Evolutionary conservation across 2,888 invertebrate species (phyloP).

Genomic region (Epinotia bilunana): DNA sequence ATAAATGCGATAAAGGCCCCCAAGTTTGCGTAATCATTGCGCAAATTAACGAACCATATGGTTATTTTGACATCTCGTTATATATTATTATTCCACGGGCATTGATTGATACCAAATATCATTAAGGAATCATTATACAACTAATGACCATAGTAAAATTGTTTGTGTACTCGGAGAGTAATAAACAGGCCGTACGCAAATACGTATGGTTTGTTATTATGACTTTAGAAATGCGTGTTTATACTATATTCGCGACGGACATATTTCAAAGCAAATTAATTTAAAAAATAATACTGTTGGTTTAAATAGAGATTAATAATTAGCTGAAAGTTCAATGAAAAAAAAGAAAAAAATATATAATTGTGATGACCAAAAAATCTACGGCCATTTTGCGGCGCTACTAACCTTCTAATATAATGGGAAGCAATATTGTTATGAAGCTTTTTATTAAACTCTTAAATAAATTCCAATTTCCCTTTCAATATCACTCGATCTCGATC

Average conservation of each 20-base stretch:
- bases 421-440: too few species aligned
- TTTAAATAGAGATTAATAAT: too few species aligned
- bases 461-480: background rate
- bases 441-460: background rate
- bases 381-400: too few species aligned
- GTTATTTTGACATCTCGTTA: constrained; percentile 23
- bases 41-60: constrained; percentile 14
- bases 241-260: background rate
- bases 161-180: background rate
- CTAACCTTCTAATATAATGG: too few species aligned
- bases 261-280: too few species aligned
- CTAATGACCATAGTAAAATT: constrained; percentile 20
- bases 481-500: background rate
- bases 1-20: constrained; percentile 17
- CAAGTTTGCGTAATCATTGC: background rate
- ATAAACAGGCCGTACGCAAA: constrained; percentile 9
- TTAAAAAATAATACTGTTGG: too few species aligned
- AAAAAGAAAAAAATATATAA: too few species aligned
- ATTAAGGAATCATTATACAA: constrained; percentile 5
- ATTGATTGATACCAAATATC: constrained; percentile 19
- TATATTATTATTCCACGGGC: constrained; percentile 25
- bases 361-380: too few species aligned
- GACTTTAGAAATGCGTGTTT: constrained; percentile 1
- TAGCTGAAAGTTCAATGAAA: too few species aligned
- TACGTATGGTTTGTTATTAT: constrained; percentile 6